These are phyloP conservation scores for Drosophila lacertosa DNA, from an alignment of 1,140 invertebrate species.

Conservation along the genomic window DNA sequence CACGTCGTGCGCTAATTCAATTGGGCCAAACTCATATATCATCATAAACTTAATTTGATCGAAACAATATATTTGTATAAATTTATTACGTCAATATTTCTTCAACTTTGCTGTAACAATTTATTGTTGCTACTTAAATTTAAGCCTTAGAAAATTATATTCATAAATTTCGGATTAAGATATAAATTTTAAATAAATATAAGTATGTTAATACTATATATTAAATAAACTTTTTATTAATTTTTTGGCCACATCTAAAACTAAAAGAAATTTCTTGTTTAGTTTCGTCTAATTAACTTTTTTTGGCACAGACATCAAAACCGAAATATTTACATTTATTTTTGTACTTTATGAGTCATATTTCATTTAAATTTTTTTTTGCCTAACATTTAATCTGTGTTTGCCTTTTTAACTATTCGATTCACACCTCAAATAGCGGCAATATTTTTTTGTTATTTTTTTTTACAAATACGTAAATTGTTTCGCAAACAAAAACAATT, in stretches of 20 bases:
- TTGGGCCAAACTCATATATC: constrained; percentile 14
- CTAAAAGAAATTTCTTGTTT: too few relatives aligned
- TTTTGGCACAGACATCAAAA: constrained; percentile 7
- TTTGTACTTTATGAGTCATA: constrained; percentile 1
- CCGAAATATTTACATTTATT: constrained; percentile 8
- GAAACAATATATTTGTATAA: neutral
- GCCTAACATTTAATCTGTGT: constrained; percentile 6
- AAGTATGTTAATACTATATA: neutral
- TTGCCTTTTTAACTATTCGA: constrained; percentile 20
- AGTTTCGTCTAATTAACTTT: too few relatives aligned
- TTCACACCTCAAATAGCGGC: constrained; percentile 34
- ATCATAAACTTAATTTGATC: neutral
- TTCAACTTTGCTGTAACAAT: too few relatives aligned
- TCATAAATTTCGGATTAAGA: too few relatives aligned
- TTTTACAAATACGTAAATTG: constrained; percentile 31
- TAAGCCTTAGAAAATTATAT: too few relatives aligned
- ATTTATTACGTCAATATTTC: neutral
- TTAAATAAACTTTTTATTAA: neutral
- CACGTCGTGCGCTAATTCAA: constrained; percentile 14
- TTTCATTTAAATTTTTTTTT: neutral
- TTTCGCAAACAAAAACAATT: constrained; percentile 25
- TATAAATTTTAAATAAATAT: too few relatives aligned
- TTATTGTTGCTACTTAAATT: too few relatives aligned
- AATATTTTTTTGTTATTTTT: constrained; percentile 13
- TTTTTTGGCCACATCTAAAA: neutral